phyloP scores from a whole-genome alignment of 2,113 vertebrate genomes.

The Origma solitaria region DNA sequence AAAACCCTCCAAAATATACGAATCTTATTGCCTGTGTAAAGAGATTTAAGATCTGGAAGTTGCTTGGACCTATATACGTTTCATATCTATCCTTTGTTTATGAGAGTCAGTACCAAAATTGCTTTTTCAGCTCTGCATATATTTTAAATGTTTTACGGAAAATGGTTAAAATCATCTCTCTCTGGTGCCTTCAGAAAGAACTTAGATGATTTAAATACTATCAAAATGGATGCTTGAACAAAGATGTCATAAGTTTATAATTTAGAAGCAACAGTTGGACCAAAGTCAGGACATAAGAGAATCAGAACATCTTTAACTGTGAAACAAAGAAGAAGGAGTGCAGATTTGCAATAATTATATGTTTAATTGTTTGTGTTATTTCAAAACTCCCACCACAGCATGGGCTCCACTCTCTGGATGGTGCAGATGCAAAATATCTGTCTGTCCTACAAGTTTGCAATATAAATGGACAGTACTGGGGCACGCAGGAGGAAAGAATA shows the following conservation, averaged over 20 bases:
- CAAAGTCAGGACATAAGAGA: not conserved
- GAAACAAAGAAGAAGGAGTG: not conserved
- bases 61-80: not conserved
- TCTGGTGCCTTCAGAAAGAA: not conserved
- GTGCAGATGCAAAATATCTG: not conserved
- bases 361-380: not conserved
- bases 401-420: rapidly evolving
- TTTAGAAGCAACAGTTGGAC: not conserved
- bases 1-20: not conserved
- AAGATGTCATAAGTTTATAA: not conserved
- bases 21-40: not conserved
- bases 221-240: not conserved
- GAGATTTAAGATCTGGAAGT: not conserved
- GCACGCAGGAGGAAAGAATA: not conserved
- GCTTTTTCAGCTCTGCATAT: not conserved
- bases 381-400: not conserved
- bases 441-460: rapidly evolving
- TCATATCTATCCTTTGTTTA: not conserved
- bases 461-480: not conserved
- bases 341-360: not conserved
- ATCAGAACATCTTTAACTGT: not conserved
- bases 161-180: not conserved
- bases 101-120: not conserved
- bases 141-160: not conserved
- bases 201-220: not conserved